Evolutionary conservation across 2,113 vertebrate genomes (phyloP), one percentile per base, ranked within the genome.

Genomic region (Lichenostomus cassidix): DNA sequence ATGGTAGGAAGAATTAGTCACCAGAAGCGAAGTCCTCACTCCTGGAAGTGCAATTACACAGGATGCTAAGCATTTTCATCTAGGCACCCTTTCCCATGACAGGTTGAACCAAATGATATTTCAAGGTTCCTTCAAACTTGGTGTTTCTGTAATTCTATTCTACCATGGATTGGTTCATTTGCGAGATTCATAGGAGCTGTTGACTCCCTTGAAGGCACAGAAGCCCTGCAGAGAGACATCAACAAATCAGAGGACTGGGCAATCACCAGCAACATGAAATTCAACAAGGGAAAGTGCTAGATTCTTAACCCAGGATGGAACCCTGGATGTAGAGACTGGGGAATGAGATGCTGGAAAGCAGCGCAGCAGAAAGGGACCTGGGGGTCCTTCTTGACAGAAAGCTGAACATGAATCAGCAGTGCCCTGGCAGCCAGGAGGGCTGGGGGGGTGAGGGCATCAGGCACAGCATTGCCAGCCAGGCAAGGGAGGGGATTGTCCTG

Each of bases 401-500:
- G 16, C 1, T 71, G 25, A 44, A 11, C 8, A 25, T 3, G 16
- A 35, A 9, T 1, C 25, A 44, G 20, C 16, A 52, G 56, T 62
- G 37, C 46, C 42, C 3, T 31, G 67, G 8, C 46, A 71, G 56
- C 16, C 37, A 42, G 46, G 46, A 44, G 25, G 37, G 31, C 15
- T 20, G 42, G 0, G 20, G 17, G n/a, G 22, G 37, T 37, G 14
- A 42, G 42, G 44, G 44, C 28, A 41, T n/a, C 53, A 59, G 28
- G 18, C 11, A 41, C 29, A 49, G 29, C 29, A 59, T 28, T 0
- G 0, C 15, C n/a, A 69, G 23, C 9, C 0, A 0, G 18, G 28
- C 10, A 33, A 68, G 22, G 28, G 17, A 81, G 23, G 42, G 28
- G n/a, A 58, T 39, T 68, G 28, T 58, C 42, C 78, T 0, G 0